Percentiles rank a stretch among this genome's conserved stretches.
phyloP scores from a whole-genome alignment of 1,140 invertebrate species.

The Gryllus bimaculatus region DNA sequence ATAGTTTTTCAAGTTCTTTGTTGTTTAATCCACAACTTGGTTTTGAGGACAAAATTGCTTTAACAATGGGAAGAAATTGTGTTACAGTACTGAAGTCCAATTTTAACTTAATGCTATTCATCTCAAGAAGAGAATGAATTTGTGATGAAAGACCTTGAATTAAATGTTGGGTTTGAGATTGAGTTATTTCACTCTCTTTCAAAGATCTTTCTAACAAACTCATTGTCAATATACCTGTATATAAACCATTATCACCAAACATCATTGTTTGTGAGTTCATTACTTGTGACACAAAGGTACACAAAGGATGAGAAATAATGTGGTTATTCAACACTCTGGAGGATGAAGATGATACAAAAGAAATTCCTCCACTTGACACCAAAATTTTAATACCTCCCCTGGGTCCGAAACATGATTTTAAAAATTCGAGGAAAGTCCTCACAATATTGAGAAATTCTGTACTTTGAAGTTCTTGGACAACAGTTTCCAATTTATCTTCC shows the following conservation, averaged over 20 bases:
- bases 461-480: conserved; percentile 13
- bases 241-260: conserved; percentile 13
- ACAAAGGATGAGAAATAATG: conserved; percentile 10
- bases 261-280: conserved; percentile 12
- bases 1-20: conserved; percentile 7
- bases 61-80: conserved; percentile 12
- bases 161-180: neutral
- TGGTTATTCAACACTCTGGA: conserved; percentile 13
- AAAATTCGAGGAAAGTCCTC: neutral
- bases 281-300: conserved; percentile 12
- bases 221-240: conserved; percentile 10
- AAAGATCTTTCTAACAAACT: conserved; percentile 11
- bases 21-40: conserved; percentile 14
- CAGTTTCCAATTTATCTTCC: neutral
- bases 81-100: conserved; percentile 15
- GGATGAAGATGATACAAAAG: conserved; percentile 13
- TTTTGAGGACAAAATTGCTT: conserved; percentile 14
- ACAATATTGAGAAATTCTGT: conserved; percentile 8
- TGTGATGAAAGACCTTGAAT: neutral
- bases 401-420: conserved; percentile 14
- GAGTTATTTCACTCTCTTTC: neutral
- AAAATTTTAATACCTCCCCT: conserved; percentile 13
- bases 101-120: conserved; percentile 8
- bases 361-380: conserved; percentile 7
- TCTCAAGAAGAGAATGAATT: neutral